Evolutionary conservation across 2,797 vertebrate species (phyloP), one percentile per base, ranked within the genome.

Genomic region (Molothrus ater): DNA sequence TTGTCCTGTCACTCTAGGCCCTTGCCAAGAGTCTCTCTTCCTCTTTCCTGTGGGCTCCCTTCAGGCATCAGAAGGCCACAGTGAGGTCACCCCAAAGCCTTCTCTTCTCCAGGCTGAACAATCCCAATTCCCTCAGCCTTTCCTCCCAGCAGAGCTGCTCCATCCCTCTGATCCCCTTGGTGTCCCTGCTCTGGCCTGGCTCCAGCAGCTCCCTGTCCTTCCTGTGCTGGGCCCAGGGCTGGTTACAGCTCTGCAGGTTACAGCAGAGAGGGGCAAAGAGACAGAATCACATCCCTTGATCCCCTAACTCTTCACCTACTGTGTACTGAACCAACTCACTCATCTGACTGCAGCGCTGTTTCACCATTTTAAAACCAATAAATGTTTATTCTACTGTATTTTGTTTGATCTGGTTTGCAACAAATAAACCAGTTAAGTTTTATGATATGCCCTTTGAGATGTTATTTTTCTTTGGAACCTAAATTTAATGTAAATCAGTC

Each of bases 381-480:
- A 38, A 72, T 79, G 1, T 32, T 83, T 69, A 20, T 84, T 79
- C 25, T 57, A 20, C 36, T 42, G 11, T 45, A 54, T 40, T 28
- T 86, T 65, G 9, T 88, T 93, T 79, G 51, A 68, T 71, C 63
- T 66, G 17, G 31, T 75, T 72, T 78, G n/a, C 31, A 80, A 66
- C 31, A 87, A 89, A 80, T 43, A 56, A 93, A 70, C 5, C 28
- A 15, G 83, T 32, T 56, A 51, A 48, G 18, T 70, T 92, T 89
- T 64, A 80, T 32, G 9, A 79, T 83, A 88, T 18, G 36, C 22
- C 54, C 50, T 92, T 63, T 79, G 66, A 87, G 36, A 81, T 43
- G 40, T 79, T 90, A 40, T 72, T 76, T 94, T 93, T 51, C 83
- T 93, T 92, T 93, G 76, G 43, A 76, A 81, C 70, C 66, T 84